Conservation (phyloP, 2,113 vertebrate genomes). For the Riparia riparia region DNA sequence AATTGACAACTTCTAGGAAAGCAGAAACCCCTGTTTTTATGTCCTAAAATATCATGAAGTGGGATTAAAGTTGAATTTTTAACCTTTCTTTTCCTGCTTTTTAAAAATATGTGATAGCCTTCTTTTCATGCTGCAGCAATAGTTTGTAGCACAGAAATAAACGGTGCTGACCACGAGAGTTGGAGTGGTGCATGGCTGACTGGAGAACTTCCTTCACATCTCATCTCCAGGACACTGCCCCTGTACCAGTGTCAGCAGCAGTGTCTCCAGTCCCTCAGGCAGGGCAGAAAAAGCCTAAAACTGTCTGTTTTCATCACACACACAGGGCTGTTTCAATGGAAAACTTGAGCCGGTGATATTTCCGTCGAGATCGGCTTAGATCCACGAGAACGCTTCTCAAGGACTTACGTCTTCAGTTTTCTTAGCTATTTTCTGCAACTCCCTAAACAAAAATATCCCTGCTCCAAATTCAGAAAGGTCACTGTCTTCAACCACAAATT, state of each 20-base stretch:
- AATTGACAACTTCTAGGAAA: not conserved
- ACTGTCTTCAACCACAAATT: not conserved
- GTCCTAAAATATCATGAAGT: not conserved
- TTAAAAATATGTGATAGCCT: not conserved
- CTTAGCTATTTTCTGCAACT: conserved; percentile 28
- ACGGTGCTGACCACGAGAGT: not conserved
- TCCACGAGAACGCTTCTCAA: not conserved
- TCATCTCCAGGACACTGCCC: not conserved
- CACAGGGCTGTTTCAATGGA: not conserved
- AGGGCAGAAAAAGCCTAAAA: not conserved
- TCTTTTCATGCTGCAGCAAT: not conserved
- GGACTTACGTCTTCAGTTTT: not conserved
- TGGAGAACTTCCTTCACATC: not conserved
- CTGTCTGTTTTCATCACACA: not conserved
- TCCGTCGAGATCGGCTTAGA: not conserved
- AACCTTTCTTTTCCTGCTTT: not conserved
- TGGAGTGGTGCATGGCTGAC: not conserved
- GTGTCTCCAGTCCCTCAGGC: not conserved
- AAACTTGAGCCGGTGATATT: not conserved
- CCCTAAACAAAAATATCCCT: conserved; percentile 12
- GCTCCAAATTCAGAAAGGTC: conserved; percentile 12
- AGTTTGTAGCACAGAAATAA: not conserved
- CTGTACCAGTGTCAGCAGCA: not conserved
- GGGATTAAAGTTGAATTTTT: not conserved
- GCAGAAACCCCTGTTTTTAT: not conserved